Base-by-base conservation (phyloP, 2,797 vertebrate genomes). In the Danio aesculapii region DNA sequence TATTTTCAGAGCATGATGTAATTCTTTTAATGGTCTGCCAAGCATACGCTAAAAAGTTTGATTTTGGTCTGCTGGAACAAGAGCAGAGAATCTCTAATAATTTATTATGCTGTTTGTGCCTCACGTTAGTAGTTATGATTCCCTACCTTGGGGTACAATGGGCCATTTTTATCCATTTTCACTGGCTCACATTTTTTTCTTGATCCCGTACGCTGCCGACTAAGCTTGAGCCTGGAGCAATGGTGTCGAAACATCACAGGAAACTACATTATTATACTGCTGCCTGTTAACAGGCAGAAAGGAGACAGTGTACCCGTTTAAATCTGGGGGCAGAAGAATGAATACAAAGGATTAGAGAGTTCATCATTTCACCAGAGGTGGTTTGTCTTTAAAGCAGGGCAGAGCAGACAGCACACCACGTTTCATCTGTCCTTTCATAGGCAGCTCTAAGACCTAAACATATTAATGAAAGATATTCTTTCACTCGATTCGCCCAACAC, bases 31-130 rank as follows among this genome's bases (percentile, higher is more conserved):
- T 94, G 92, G 92, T 88, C 93, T 93, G 91, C 91, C 93, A 93
- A 87, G 84, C 75, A 85, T 85, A 87, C 80, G 63, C 86, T 89
- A 88, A 86, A 91, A 92, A 93, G 93, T 94, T 94, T 90, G 93
- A 94, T 94, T 94, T 94, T 88, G 88, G 89, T 89, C 87, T 88
- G 84, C 88, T 84, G 79, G 82, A 85, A 86, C 66, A 84, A 63
- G 77, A 61, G 47, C 61, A 83, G 88, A 84, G 77, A 92, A 92
- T 91, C 90, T 88, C 82, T 21, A 90, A 92, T 88, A 84, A 94
- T 94, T 92, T 94, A 93, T 94, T 93, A 95, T 95, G 92, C 94
- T 92, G 93, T 94, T 94, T 94, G 93, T 94, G 91, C 88, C 87
- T 93, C 84, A 64, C 88, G 87, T 89, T 92, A 83, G 90, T 91